These are phyloP conservation scores for Clavelina lepadiformis DNA, from an alignment of 23 tunicate species.

Conservation along the genomic window DNA sequence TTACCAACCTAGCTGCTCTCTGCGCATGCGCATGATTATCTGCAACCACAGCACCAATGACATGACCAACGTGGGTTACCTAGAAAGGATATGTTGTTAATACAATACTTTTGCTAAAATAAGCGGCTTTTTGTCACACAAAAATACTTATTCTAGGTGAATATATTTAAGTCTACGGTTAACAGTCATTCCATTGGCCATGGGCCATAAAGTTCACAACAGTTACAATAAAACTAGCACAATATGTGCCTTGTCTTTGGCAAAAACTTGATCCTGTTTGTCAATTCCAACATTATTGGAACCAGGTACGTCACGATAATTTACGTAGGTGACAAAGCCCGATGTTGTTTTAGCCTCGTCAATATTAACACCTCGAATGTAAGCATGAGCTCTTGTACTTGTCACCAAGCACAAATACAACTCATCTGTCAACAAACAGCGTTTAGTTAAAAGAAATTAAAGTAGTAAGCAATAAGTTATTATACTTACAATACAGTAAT, in stretches of 20 bases:
- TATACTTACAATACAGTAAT: no score
- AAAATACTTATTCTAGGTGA: no score
- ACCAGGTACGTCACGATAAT: conserved; percentile 57
- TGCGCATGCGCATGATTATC: conserved; percentile 75
- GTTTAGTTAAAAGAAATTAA: no score
- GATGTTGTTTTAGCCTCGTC: conserved; percentile 28
- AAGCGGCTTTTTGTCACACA: no score
- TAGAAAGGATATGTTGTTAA: conserved; percentile 8
- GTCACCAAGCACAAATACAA: conserved; percentile 59
- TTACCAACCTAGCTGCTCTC: conserved; percentile 65
- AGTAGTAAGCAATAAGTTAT: no score
- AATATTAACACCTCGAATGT: conserved; percentile 38
- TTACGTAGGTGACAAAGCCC: conserved; percentile 75
- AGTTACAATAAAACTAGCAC: neutral
- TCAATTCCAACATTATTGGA: conserved; percentile 6
- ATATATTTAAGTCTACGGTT: no score
- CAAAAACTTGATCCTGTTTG: conserved; percentile 63
- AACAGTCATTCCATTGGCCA: neutral
- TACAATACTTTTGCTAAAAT: no score
- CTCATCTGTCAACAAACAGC: no score
- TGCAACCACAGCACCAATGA: conserved; percentile 86
- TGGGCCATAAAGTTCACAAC: neutral
- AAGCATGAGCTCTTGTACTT: conserved; percentile 76
- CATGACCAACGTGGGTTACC: conserved; percentile 87
- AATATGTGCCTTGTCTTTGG: conserved; percentile 38